Percentiles rank a stretch among this genome's conserved stretches.
These are phyloP conservation scores for Phalacrocorax carbo DNA, from an alignment of 2,113 vertebrate genomes.

Conservation along the genomic window DNA sequence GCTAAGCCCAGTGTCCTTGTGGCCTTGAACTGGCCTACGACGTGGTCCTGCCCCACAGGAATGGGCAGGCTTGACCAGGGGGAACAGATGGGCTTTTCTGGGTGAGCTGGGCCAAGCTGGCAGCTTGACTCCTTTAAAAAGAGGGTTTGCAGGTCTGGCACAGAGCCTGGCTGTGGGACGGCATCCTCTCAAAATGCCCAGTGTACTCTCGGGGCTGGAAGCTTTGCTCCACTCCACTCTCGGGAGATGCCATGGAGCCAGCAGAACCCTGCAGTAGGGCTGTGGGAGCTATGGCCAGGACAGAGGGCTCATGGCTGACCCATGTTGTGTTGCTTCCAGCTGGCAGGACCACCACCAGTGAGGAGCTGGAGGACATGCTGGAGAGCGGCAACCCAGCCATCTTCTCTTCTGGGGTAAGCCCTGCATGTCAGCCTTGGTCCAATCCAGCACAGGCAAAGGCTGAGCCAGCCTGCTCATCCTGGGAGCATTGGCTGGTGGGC, in stretches of 20 bases:
- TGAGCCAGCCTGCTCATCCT: neutral
- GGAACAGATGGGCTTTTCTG: neutral
- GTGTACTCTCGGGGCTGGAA: neutral
- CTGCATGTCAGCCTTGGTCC: neutral
- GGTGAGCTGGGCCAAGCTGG: neutral
- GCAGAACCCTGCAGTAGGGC: neutral
- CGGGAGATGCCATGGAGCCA: neutral
- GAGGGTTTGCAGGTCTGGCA: accelerated
- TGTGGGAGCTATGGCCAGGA: neutral
- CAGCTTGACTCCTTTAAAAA: neutral
- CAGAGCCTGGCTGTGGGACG: neutral
- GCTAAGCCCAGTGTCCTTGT: neutral
- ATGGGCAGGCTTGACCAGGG: neutral
- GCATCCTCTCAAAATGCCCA: neutral
- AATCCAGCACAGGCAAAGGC: neutral
- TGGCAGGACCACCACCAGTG: slow-evolving; percentile 93
- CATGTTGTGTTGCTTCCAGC: slow-evolving; percentile 71
- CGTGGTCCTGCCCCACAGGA: neutral
- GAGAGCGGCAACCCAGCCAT: slow-evolving; percentile 96
- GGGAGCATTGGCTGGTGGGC: accelerated
- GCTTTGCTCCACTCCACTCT: neutral
- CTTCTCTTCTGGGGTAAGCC: slow-evolving; percentile 92
- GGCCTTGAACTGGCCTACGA: neutral
- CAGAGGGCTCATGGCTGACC: neutral
- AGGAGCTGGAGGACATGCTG: slow-evolving; percentile 96